phyloP scores from a whole-genome alignment of 2,888 invertebrate genomes.

The Andrena minutula region DNA sequence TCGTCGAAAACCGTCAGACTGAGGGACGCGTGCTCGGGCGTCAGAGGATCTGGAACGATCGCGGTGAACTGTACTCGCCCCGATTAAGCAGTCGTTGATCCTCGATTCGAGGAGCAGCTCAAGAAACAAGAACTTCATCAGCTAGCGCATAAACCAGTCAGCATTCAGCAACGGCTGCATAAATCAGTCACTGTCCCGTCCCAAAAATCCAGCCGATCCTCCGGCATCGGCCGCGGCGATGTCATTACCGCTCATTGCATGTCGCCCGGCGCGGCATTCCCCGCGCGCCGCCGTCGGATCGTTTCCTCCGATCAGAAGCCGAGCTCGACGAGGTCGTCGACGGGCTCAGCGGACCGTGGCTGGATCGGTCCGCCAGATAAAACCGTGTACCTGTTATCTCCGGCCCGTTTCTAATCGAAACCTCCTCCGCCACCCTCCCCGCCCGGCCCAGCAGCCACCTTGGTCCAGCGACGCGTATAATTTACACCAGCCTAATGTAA shows the following conservation, averaged over 20 bases:
- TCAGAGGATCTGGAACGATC: background rate
- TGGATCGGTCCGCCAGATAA: conserved; percentile 50
- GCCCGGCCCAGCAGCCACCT: background rate
- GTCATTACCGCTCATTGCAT: conserved; percentile 44
- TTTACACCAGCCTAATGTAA: conserved; percentile 61
- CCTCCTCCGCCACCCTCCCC: background rate
- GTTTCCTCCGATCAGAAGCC: conserved; percentile 37
- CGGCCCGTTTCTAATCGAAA: conserved; percentile 51
- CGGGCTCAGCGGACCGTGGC: conserved; percentile 31
- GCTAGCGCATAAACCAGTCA: background rate
- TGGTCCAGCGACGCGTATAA: conserved; percentile 51
- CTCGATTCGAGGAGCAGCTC: background rate
- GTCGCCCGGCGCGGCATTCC: conserved; percentile 3
- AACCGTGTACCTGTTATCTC: conserved; percentile 60
- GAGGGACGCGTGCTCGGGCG: background rate
- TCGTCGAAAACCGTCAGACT: conserved; percentile 17
- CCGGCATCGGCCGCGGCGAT: conserved; percentile 7
- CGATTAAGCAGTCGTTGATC: background rate
- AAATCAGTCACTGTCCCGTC: conserved; percentile 8
- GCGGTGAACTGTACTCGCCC: background rate
- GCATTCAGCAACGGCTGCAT: background rate
- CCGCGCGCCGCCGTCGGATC: conserved; percentile 36
- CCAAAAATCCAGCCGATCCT: background rate
- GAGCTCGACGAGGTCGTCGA: conserved; percentile 21
- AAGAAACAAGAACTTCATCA: background rate